Conservation (phyloP, 2,113 vertebrate species). For the Ctenomys sociabilis region DNA sequence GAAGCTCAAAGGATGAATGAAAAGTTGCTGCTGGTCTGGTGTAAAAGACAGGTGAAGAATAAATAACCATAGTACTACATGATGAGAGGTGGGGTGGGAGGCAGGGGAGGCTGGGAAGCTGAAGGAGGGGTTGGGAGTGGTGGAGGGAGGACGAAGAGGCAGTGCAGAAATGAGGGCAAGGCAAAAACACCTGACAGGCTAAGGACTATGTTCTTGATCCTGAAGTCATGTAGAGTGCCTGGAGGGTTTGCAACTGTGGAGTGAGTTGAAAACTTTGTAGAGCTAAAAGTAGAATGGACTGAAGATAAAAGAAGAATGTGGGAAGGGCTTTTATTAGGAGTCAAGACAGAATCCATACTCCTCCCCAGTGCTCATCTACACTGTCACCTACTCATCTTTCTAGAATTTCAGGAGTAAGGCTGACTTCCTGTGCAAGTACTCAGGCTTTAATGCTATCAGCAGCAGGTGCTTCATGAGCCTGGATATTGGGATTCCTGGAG, state of each 20-base stretch:
- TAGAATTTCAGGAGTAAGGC: neutral
- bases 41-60: neutral
- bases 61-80: too few species aligned
- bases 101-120: neutral
- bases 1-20: neutral
- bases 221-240: neutral
- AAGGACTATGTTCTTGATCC: neutral
- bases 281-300: neutral
- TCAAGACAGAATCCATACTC: neutral
- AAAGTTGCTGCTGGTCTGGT: neutral
- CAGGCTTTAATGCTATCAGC: neutral
- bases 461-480: neutral
- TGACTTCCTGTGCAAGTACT: neutral
- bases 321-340: neutral
- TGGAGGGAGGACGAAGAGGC: neutral
- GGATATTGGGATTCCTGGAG: neutral
- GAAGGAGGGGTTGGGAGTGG: neutral
- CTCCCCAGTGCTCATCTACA: neutral
- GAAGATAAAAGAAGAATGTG: neutral
- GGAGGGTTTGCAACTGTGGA: neutral
- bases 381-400: neutral
- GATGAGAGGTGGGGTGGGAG: neutral
- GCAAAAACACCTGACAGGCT: neutral
- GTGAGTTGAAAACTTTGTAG: neutral
- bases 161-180: fast-evolving